Base-by-base conservation (phyloP, 2,113 vertebrate genomes). In the Aythya baeri region DNA sequence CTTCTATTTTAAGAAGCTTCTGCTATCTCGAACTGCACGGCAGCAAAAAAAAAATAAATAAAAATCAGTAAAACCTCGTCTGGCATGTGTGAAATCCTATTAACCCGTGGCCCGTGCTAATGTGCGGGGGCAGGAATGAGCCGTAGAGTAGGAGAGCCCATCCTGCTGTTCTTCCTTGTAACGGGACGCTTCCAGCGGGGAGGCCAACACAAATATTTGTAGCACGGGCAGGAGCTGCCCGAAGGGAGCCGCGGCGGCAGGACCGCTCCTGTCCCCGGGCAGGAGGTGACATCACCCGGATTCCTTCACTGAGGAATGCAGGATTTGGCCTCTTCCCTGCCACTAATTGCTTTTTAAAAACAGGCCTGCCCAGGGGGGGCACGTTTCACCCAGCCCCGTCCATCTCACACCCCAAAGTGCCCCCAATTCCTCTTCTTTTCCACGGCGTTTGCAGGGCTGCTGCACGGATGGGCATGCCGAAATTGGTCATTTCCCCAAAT, bases 181-280 rank as follows among this genome's bases (percentile, higher is more conserved):
- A 67, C 80, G 67, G 83, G 82, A 91, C 88, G 91, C 93, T 91
- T 88, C 92, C 93, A 61, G 17, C 59, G 36, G 52, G 7, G 0
- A 17, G 76, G 94, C 96, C 96, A 97, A 96, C 65, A 1, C 62
- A 93, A 97, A 97, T 92, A 96, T 96, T 95, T 96, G 94, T 32
- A 88, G 83, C 41, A 81, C 36, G 88, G 90, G 89, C 87, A 83
- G 87, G 76, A 73, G 76, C 83, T 93, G 95, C 73, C 85, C 6
- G 20, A 76, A 76, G 76, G 43, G 77, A 95, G 73, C 4, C 1
- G 3, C 4, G 10, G 29, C 0, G 1, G 80, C 68, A 91, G 90
- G 81, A 83, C 59, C 1, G 75, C 75, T 86, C 63, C 93, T 91
- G 94, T 80, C 88, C 55, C 76, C 1, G 3, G 82, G 88, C 93